Conservation (phyloP, 2,888 invertebrate genomes). For the Suillia variegata region DNA sequence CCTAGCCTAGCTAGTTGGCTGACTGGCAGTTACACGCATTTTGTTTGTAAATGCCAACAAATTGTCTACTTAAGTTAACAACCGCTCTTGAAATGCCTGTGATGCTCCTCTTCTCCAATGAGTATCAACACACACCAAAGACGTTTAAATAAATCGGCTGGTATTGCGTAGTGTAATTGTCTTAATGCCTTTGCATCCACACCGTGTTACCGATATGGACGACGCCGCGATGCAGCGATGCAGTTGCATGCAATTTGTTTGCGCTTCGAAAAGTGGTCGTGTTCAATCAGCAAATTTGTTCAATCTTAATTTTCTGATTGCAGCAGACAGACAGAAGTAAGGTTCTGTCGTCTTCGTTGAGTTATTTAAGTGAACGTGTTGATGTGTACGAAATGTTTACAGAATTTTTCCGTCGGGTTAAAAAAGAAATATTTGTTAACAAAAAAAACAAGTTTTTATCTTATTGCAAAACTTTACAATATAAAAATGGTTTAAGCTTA, state of each 20-base stretch:
- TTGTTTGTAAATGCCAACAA: slow-evolving; percentile 10
- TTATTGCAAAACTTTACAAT: too few species aligned
- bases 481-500: too few species aligned
- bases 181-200: background rate
- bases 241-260: background rate
- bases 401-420: too few species aligned
- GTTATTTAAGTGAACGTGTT: background rate
- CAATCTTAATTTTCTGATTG: too few species aligned
- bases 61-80: slow-evolving; percentile 21
- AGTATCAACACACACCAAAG: background rate
- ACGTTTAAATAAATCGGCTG: background rate
- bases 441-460: too few species aligned
- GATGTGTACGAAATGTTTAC: too few species aligned
- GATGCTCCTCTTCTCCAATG: too few species aligned
- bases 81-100: background rate
- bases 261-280: background rate
- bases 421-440: too few species aligned
- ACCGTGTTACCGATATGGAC: background rate
- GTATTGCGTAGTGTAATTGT: background rate
- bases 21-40: background rate
- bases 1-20: background rate
- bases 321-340: background rate
- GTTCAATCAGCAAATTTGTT: background rate
- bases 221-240: background rate
- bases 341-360: background rate